Base-by-base conservation (phyloP, 2,888 invertebrate genomes). In the Harpalus rufipes region DNA sequence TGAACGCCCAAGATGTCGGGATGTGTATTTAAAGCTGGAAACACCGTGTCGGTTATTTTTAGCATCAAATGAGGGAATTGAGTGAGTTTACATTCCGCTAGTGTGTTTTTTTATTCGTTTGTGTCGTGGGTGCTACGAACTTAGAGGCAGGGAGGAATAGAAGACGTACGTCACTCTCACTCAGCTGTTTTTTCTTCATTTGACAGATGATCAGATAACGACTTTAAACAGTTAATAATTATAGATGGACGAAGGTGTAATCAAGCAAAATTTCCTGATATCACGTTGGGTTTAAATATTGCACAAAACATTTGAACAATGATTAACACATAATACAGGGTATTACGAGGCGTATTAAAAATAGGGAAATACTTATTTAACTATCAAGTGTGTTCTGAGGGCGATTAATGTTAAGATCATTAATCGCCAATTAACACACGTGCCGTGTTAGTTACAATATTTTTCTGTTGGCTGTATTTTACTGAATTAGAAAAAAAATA, bases 81-180 rank as follows among this genome's bases (percentile, higher is more conserved):
- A 84, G 84, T 39, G 78, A 84, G 76, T 84, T 84, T 84, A 84
- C 78, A 84, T 84, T 78, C 83, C 83, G 83, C 21, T 41, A 84
- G 78, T 72, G 32, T 58, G 63, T 63, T 84, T 84, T 78, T 84
- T 76, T 63, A 58, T 78, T 61, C 56, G 16, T 78, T 41, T 63
- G 63, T 61, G 39, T 82, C 59, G 74, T 81, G 81, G 81, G 65
- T 81, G 81, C 68, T 81, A 4, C 56, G 72, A 63, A 68, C 68
- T 68, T 68, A 32, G 72, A 44, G 44, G 14, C 41, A 14, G 14
- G 65, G n/a, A 72, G 39, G 41, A 72, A n/a, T 32, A 32, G 5
- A 14, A n/a, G 41, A 72, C 68, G 41, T 6, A 8, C 14, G 41
- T 63, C 63, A 63, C 59, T 16, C 16, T 59, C 59, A 59, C 59